These are phyloP conservation scores for Ptilorrhoa leucosticta DNA, from an alignment of 2,113 vertebrate genomes.

Conservation along the genomic window DNA sequence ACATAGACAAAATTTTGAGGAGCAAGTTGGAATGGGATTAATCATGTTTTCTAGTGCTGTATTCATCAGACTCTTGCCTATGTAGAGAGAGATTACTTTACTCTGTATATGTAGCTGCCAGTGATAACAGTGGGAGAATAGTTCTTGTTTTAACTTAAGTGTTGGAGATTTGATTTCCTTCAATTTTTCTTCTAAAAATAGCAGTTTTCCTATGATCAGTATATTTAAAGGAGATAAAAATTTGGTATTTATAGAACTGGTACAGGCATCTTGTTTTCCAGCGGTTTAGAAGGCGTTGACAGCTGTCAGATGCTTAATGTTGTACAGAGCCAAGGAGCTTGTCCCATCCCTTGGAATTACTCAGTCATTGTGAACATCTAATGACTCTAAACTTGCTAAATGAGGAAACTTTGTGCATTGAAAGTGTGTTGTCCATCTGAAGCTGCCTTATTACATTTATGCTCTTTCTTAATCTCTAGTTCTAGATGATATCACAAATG, in stretches of 20 bases:
- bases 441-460: not conserved
- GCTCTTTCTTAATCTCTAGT: not conserved
- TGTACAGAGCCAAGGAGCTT: not conserved
- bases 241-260: not conserved
- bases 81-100: not conserved
- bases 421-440: not conserved
- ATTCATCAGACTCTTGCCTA: not conserved
- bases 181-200: not conserved
- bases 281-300: not conserved
- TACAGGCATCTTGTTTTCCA: not conserved
- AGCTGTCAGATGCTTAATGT: not conserved
- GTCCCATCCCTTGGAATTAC: not conserved
- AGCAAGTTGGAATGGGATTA: not conserved
- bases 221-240: not conserved
- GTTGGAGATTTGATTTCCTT: not conserved
- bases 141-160: not conserved
- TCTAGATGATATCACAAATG: not conserved
- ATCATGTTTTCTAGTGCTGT: not conserved
- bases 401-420: accelerated
- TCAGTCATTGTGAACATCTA: not conserved
- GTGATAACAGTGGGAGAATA: not conserved
- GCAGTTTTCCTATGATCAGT: not conserved
- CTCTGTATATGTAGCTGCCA: not conserved
- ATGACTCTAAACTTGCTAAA: not conserved
- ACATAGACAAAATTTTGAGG: not conserved